phyloP scores from a whole-genome alignment of 2,113 vertebrate genomes.

The Menidia beryllina region DNA sequence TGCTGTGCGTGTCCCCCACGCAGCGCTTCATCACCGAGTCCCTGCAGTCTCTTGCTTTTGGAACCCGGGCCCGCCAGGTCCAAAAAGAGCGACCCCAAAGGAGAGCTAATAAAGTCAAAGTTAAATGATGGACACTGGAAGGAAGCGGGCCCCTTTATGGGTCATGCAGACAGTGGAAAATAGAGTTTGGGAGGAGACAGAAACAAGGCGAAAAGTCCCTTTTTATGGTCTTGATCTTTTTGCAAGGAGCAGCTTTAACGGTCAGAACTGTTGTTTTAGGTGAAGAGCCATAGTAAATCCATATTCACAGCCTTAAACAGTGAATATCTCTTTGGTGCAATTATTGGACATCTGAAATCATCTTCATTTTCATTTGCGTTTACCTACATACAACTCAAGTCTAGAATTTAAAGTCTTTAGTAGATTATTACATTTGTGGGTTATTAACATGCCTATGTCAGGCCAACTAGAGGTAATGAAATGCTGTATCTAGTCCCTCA shows the following conservation, averaged over 20 bases:
- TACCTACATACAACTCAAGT: neutral
- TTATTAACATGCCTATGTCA: neutral
- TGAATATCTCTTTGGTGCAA: neutral
- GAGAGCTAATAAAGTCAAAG: slow-evolving; percentile 70
- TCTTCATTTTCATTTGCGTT: no score
- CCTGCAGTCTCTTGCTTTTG: slow-evolving; percentile 86
- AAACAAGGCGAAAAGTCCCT: neutral
- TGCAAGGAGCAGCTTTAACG: no score
- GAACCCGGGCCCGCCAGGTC: slow-evolving; percentile 82
- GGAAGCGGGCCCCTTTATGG: neutral
- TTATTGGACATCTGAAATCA: no score
- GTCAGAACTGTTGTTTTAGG: neutral
- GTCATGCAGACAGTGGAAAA: neutral
- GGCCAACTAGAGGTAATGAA: neutral
- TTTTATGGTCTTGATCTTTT: neutral
- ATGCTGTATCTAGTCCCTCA: neutral
- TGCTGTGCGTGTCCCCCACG: slow-evolving; percentile 87
- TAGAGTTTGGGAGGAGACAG: neutral
- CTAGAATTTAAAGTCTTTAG: neutral
- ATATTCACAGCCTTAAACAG: slow-evolving; percentile 21
- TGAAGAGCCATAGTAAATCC: neutral
- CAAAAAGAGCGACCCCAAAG: slow-evolving; percentile 75
- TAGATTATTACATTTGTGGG: neutral
- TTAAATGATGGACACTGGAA: slow-evolving; percentile 49
- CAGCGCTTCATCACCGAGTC: slow-evolving; percentile 84